A percentile compares a stretch with the other conserved stretches of the same genome.
phyloP scores from a whole-genome alignment of 2,888 invertebrate species.

The Spialia ferax region DNA sequence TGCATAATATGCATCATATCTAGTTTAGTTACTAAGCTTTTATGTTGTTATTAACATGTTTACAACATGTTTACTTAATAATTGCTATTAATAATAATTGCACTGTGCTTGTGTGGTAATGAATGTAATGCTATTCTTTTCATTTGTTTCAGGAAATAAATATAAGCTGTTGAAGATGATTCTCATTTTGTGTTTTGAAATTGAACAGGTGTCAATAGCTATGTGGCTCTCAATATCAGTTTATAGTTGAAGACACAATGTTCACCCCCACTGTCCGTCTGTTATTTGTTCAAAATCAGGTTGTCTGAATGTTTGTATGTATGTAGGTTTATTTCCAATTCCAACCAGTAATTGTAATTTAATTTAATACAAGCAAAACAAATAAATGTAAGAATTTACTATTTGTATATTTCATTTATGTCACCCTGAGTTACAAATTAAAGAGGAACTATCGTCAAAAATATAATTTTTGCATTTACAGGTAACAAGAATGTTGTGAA shows the following conservation, averaged over 20 bases:
- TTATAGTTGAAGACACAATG: constrained; percentile 52
- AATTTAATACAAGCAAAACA: constrained; percentile 67
- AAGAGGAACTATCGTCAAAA: constrained; percentile 54
- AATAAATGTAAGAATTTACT: constrained; percentile 79
- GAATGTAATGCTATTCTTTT: constrained; percentile 22
- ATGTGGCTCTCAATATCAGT: constrained; percentile 46
- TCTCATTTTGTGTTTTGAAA: constrained; percentile 54
- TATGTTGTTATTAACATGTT: neutral
- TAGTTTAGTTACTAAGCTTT: too few species aligned
- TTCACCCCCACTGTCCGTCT: constrained; percentile 69
- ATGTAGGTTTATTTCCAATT: constrained; percentile 70
- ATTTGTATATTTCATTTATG: constrained; percentile 68
- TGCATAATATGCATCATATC: too few species aligned
- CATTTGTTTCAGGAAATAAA: constrained; percentile 77
- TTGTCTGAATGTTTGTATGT: constrained; percentile 70
- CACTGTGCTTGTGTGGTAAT: neutral
- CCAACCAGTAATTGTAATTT: constrained; percentile 74
- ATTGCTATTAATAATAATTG: neutral
- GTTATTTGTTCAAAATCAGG: constrained; percentile 70
- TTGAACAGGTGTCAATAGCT: constrained; percentile 59
- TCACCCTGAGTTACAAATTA: constrained; percentile 47
- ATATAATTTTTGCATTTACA: constrained; percentile 46
- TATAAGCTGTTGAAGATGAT: constrained; percentile 42
- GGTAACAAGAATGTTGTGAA: constrained; percentile 55
- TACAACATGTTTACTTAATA: neutral